A percentile compares a stretch with the other conserved stretches of the same genome.
phyloP scores from a whole-genome alignment of 2,888 invertebrate species.

The Argyra leucocephala region DNA sequence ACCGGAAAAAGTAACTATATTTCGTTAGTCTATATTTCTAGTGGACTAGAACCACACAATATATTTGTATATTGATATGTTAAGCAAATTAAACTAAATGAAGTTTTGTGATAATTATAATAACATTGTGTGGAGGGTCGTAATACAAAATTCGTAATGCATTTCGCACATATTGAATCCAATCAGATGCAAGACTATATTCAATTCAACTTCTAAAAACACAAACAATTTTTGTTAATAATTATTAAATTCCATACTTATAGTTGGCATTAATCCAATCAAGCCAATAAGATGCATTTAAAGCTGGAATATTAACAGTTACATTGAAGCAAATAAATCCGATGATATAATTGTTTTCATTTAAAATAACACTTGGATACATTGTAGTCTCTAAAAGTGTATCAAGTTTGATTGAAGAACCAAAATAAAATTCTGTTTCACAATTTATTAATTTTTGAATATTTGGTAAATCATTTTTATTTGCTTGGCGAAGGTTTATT shows the following conservation, averaged over 20 bases:
- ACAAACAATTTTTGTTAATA: too few species aligned
- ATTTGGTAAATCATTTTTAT: background rate
- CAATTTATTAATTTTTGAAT: background rate
- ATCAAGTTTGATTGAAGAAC: background rate
- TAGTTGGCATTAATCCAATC: slow-evolving; percentile 50
- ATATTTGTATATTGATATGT: too few species aligned
- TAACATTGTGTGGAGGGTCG: too few species aligned
- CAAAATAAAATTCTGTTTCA: slow-evolving; percentile 8
- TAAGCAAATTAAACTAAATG: too few species aligned
- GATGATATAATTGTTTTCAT: slow-evolving; percentile 18
- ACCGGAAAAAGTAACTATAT: too few species aligned
- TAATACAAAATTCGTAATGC: too few species aligned
- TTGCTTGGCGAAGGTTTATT: background rate
- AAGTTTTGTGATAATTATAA: too few species aligned
- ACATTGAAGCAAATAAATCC: slow-evolving; percentile 38
- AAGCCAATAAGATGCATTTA: slow-evolving; percentile 50
- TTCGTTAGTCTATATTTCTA: too few species aligned
- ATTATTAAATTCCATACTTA: slow-evolving; percentile 38
- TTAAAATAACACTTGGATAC: background rate
- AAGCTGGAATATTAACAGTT: slow-evolving; percentile 49
- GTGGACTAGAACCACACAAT: too few species aligned
- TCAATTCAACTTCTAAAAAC: too few species aligned
- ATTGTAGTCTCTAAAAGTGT: background rate
- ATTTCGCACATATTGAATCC: too few species aligned
- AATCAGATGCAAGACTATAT: too few species aligned